phyloP scores from a whole-genome alignment of 1,140 invertebrate genomes.

The Lasioglossum baleicum region DNA sequence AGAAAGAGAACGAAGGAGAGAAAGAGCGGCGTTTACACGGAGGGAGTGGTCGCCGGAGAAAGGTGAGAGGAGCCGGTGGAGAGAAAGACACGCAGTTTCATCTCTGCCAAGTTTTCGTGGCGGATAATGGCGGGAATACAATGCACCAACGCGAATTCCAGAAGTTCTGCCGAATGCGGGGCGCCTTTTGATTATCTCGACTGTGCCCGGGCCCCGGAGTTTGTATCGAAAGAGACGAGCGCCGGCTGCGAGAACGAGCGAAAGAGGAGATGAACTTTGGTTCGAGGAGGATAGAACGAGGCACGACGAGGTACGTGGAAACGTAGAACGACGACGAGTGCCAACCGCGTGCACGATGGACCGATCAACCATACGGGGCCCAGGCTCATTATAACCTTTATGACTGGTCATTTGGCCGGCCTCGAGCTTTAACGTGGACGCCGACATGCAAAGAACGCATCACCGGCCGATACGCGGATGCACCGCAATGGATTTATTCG shows the following conservation, averaged over 20 bases:
- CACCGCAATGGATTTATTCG: conserved; percentile 47
- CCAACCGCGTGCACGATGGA: conserved; percentile 37
- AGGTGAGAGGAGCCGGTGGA: no score
- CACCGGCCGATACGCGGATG: conserved; percentile 47
- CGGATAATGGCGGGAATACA: conserved; percentile 57
- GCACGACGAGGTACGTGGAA: not conserved
- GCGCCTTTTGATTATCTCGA: conserved; percentile 65
- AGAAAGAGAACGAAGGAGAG: not conserved
- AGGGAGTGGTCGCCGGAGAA: not conserved
- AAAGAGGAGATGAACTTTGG: conserved; percentile 43
- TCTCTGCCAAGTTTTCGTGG: conserved; percentile 57
- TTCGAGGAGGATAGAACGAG: conserved; percentile 21
- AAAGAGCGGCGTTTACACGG: not conserved
- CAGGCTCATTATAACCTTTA: conserved; percentile 67
- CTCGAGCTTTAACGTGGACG: conserved; percentile 53
- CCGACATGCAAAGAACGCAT: conserved; percentile 62
- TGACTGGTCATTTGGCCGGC: conserved; percentile 64
- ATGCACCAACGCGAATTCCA: conserved; percentile 61
- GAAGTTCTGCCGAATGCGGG: conserved; percentile 57
- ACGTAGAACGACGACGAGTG: conserved; percentile 25
- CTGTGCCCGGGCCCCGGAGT: conserved; percentile 49
- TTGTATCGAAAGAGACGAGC: conserved; percentile 55
- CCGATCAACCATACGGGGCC: conserved; percentile 55
- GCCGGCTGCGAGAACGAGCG: conserved; percentile 10
- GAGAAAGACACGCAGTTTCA: conserved; percentile 29